Evolutionary conservation across 2,888 invertebrate genomes (phyloP), one percentile per base, ranked within the genome.

Genomic region (Leptura quadrifasciata): DNA sequence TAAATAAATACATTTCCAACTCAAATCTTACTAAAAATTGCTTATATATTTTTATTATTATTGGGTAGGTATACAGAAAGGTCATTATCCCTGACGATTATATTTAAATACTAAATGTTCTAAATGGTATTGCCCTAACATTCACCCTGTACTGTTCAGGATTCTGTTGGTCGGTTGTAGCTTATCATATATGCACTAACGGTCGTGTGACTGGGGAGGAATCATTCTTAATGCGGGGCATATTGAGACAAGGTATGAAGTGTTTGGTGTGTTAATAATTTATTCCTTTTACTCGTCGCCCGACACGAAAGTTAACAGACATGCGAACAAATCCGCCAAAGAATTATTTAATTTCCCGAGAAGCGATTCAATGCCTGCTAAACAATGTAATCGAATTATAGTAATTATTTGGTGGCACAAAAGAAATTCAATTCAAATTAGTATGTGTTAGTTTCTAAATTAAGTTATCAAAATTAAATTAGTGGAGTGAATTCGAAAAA

Each of bases 201-300:
- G 69, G 58, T 47, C n/a, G 69, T 74, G 79, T 82, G 78, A 80
- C 81, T 80, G 78, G 81, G 79, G 80, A 80, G 79, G 79, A 80
- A 79, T 84, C 82, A 83, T 81, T 82, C 84, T 83, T 80, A 81
- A 73, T 79, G 78, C 77, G 68, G 68, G 79, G 76, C 80, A 78
- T 79, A 75, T 77, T 75, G 72, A 77, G 74, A 75, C 77, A 77
- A 68, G 77, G 79, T 79, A 81, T 81, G 82, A 83, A 83, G 84
- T 85, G 85, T 85, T 86, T 84, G 83, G 81, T 73, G 74, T 82
- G 83, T 85, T 85, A 86, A 85, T 86, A 86, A 85, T 86, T 86
- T 83, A 86, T 85, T 85, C 84, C 82, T 81, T 85, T 85, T 85
- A 82, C 74, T 54, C 72, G 61, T 35, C 54, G 54, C 61, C 63